Evolutionary conservation across 2,888 invertebrate species (phyloP).

Genomic region (Hydrotaea cyrtoneurina): DNA sequence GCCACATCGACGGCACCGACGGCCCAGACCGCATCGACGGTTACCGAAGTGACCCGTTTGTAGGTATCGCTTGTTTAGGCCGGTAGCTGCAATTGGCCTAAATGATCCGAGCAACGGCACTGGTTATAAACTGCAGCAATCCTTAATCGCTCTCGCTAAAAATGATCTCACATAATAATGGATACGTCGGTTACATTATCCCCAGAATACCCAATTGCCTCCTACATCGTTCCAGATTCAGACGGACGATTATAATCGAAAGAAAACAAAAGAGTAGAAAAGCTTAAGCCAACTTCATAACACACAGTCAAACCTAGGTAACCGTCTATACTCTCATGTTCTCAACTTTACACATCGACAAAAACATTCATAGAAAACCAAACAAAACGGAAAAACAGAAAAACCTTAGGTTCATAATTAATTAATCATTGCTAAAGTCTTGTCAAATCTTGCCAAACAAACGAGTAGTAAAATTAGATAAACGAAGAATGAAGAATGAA

Average conservation of each 20-base stretch:
- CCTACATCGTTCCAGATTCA: neutral
- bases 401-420: slow-evolving; percentile 54
- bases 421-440: slow-evolving; percentile 45
- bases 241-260: neutral
- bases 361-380: neutral
- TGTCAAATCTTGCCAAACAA: slow-evolving; percentile 54
- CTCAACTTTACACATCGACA: slow-evolving; percentile 60
- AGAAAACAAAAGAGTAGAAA: neutral
- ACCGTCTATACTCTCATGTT: slow-evolving; percentile 57
- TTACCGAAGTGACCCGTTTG: slow-evolving; percentile 87
- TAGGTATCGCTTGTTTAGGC: slow-evolving; percentile 79
- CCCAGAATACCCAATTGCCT: slow-evolving; percentile 2
- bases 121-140: slow-evolving; percentile 1
- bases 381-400: neutral
- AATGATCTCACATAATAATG: neutral
- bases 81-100: slow-evolving; percentile 69
- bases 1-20: slow-evolving; percentile 73
- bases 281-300: slow-evolving; percentile 7
- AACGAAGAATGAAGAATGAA: neutral
- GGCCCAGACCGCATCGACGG: slow-evolving; percentile 79
- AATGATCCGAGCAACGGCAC: slow-evolving; percentile 27
- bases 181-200: no score
- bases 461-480: slow-evolving; percentile 7
- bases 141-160: neutral
- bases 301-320: neutral